Evolutionary conservation across 2,888 invertebrate genomes (phyloP), one percentile per base, ranked within the genome.

Genomic region (Hedya salicella): DNA sequence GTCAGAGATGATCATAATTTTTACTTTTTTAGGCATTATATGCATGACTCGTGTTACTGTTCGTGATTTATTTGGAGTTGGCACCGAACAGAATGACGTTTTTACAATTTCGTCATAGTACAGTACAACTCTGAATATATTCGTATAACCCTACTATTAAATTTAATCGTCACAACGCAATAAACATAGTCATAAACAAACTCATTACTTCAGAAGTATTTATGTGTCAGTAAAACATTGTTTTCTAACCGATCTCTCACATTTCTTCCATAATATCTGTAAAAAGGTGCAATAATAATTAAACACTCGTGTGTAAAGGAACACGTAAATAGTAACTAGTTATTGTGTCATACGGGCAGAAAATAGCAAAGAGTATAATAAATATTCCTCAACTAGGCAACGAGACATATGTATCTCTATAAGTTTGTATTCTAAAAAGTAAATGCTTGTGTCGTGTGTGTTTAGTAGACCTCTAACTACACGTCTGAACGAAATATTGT

Each of bases 371-470:
- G 5, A 11, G 13, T 14, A 5, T 40, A 40, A 30, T 56, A 56
- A 44, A 44, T 3, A 16, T 56, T 30, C 21, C 16, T 42, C 3
- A 44, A 44, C 42, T 42, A 56, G 56, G 8, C 40, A 42, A 25
- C 25, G 49, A 3, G 16, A 21, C 14, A 9, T 49, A 9, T 9
- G 3, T 8, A 30, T 30, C 30, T 50, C 9, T 36, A 9, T 25
- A 25, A 6, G 9, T 2, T 9, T 13, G 36, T 36, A 11, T 36
- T 9, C 9, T 9, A 36, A 36, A 36, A 9, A 36, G 36, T 36
- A 9, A 11, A 36, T 36, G n/a, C n/a, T n/a, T n/a, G n/a, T n/a
- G 9, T 36, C 9, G 11, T 36, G 25, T 48, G 48, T 48, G 9
- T 48, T 30, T 30, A 36, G 36, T 36, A 36, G 11, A 2, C 36